Conservation (phyloP, 2,113 vertebrate genomes). For the Gracilinanus agilis region DNA sequence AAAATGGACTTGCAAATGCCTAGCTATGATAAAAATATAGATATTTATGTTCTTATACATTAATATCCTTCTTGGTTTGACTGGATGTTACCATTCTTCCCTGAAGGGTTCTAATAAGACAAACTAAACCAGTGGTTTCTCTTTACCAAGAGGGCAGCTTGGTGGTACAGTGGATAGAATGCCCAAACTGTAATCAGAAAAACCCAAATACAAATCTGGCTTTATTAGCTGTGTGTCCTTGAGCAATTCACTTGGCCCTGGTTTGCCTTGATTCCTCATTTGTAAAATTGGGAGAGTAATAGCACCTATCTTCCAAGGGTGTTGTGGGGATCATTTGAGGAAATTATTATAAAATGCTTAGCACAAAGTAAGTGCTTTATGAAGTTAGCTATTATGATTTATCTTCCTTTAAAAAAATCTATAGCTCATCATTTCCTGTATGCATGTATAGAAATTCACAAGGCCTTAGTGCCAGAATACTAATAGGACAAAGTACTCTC, state of each 20-base stretch:
- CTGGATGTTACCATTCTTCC: not conserved
- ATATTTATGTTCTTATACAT: not conserved
- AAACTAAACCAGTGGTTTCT: not conserved
- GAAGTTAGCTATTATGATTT: not conserved
- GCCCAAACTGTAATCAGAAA: too few species aligned
- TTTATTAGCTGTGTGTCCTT: too few species aligned
- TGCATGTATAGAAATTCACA: not conserved
- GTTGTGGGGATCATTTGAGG: too few species aligned
- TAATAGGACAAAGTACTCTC: not conserved
- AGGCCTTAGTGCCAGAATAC: not conserved
- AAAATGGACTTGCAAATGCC: not conserved
- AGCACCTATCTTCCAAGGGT: too few species aligned
- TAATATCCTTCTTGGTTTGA: not conserved
- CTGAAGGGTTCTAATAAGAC: not conserved
- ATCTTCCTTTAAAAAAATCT: not conserved
- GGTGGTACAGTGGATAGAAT: too few species aligned
- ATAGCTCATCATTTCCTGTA: not conserved
- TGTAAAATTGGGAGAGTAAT: too few species aligned
- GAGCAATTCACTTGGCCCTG: too few species aligned
- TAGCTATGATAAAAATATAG: not conserved
- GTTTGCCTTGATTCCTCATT: too few species aligned
- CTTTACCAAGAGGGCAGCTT: too few species aligned
- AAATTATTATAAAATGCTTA: too few species aligned
- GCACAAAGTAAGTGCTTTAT: not conserved
- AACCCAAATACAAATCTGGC: too few species aligned